A percentile compares a stretch with the other conserved stretches of the same genome.
Evolutionary conservation across 2,113 vertebrate species (phyloP).

Genomic region (Amphiprion ocellaris): DNA sequence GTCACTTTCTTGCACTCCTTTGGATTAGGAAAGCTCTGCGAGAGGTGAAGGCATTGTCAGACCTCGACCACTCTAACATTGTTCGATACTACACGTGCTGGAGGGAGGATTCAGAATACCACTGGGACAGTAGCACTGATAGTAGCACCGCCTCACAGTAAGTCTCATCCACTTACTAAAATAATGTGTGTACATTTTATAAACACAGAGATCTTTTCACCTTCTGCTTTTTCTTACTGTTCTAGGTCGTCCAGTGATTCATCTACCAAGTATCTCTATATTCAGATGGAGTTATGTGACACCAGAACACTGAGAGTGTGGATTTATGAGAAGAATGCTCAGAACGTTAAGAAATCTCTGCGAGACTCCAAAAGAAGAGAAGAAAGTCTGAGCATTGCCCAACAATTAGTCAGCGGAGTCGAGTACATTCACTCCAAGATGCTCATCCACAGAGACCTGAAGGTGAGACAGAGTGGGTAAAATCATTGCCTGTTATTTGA

Average conservation of each 20-base stretch:
- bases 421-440: conserved; percentile 76
- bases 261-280: conserved; percentile 72
- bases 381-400: conserved; percentile 55
- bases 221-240: not conserved
- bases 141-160: conserved; percentile 74
- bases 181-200: not conserved
- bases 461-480: conserved; percentile 65
- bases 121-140: conserved; percentile 34
- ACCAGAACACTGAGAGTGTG: conserved; percentile 72
- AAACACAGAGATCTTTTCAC: not conserved
- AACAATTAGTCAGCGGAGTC: conserved; percentile 77
- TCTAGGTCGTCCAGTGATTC: conserved; percentile 61
- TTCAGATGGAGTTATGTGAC: conserved; percentile 86
- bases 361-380: conserved; percentile 50
- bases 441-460: conserved; percentile 84
- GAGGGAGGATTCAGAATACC: conserved; percentile 70
- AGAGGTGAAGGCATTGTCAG: conserved; percentile 73
- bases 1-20: not conserved
- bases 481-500: not conserved
- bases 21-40: conserved; percentile 74
- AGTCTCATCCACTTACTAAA: conserved; percentile 12
- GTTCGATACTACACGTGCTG: conserved; percentile 81
- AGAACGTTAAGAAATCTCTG: conserved; percentile 54
- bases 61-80: conserved; percentile 79
- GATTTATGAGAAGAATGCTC: conserved; percentile 76